These are phyloP conservation scores for Takifugu bimaculatus DNA, from an alignment of 2,113 vertebrate species.

Conservation along the genomic window DNA sequence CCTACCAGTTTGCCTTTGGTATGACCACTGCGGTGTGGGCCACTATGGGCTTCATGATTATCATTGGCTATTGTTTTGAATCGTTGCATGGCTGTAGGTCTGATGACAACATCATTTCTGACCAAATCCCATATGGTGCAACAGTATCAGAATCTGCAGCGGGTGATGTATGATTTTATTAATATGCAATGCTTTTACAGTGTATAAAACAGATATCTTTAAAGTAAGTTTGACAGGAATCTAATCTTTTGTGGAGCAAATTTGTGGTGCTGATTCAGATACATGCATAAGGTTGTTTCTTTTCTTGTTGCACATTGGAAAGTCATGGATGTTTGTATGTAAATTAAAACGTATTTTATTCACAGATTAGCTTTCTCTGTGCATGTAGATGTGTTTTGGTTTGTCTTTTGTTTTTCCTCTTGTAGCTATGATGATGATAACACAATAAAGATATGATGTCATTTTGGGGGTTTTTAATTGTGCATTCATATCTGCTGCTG, in stretches of 20 bases:
- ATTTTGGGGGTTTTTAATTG: background rate
- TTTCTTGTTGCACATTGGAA: background rate
- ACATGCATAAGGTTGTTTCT: background rate
- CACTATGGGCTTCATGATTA: background rate
- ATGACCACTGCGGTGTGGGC: slow-evolving; percentile 53
- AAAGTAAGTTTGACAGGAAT: background rate
- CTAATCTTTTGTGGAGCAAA: background rate
- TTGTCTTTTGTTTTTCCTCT: background rate
- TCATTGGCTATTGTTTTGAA: slow-evolving; percentile 20
- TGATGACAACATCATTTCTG: background rate
- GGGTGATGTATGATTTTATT: slow-evolving; percentile 47
- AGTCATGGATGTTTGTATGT: background rate
- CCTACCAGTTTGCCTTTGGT: slow-evolving; percentile 55
- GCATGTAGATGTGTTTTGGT: background rate
- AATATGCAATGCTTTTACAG: background rate
- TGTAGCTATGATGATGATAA: too few relatives aligned
- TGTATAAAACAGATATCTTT: background rate
- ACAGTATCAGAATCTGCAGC: background rate
- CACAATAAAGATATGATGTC: background rate
- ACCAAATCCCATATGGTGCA: slow-evolving; percentile 32
- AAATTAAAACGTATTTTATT: background rate
- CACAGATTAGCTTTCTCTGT: background rate
- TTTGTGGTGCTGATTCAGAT: too few relatives aligned
- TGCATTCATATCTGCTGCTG: too few relatives aligned
- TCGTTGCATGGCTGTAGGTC: slow-evolving; percentile 18